A percentile compares a stretch with the other conserved stretches of the same genome.
Evolutionary conservation across 92 coral and sea anemone genomes (phyloP).

Genomic region (Palythoa grandiflora): DNA sequence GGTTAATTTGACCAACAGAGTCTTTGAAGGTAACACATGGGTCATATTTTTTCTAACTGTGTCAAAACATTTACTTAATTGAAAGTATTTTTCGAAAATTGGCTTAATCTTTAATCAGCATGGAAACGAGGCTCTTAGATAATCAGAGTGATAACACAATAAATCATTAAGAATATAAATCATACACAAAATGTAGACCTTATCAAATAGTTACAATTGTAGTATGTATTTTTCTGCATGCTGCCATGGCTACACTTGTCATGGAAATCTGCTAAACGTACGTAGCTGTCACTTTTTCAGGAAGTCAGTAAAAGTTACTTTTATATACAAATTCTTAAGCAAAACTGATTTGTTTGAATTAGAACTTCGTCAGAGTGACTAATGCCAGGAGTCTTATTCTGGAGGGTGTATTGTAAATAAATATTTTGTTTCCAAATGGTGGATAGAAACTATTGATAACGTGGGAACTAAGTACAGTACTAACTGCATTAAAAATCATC

Average conservation of each 20-base stretch:
- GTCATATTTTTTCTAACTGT: no score
- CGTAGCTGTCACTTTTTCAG: constrained; percentile 12
- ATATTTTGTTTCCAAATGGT: constrained; percentile 21
- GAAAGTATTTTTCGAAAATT: neutral
- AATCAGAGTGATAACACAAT: neutral
- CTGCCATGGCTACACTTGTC: constrained; percentile 17
- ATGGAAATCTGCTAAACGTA: constrained; percentile 1
- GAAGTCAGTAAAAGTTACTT: constrained; percentile 5
- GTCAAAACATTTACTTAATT: neutral
- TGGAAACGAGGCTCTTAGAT: constrained; percentile 21
- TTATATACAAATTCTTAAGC: constrained; percentile 15
- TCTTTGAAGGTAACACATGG: no score
- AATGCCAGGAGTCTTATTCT: constrained; percentile 12
- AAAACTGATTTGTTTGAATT: constrained; percentile 14
- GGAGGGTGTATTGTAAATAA: constrained; percentile 18
- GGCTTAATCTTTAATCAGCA: neutral
- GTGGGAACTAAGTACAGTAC: constrained; percentile 22
- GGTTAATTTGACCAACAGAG: neutral
- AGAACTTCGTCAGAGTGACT: constrained; percentile 18
- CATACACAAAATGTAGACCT: constrained; percentile 20
- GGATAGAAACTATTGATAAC: constrained; percentile 18
- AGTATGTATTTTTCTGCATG: constrained; percentile 10
- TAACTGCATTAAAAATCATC: constrained; percentile 26
- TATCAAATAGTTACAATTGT: constrained; percentile 17
- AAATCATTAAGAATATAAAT: constrained; percentile 19